Percentiles rank a stretch among this genome's conserved stretches.
Evolutionary conservation across 2,113 vertebrate species (phyloP).

Genomic region (Epinephelus lanceolatus): DNA sequence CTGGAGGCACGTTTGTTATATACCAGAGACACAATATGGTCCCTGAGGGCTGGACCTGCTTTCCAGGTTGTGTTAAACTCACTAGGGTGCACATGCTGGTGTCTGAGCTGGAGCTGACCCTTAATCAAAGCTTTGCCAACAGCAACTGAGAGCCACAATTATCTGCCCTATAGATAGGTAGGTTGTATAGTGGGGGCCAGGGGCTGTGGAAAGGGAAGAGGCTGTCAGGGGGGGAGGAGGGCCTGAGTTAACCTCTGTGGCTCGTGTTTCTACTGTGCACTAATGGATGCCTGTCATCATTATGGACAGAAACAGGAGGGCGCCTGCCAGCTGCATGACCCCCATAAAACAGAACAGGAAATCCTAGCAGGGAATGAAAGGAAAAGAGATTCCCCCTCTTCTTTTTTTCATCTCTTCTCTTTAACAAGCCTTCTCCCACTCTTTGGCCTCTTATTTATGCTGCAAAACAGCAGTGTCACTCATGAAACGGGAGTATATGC

Average conservation of each 20-base stretch:
- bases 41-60: slow-evolving; percentile 37
- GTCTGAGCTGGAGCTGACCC: slow-evolving; percentile 65
- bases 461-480: slow-evolving; percentile 53
- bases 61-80: slow-evolving; percentile 55
- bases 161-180: slow-evolving; percentile 75
- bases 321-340: slow-evolving; percentile 85
- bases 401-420: slow-evolving; percentile 28
- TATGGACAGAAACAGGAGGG: slow-evolving; percentile 84
- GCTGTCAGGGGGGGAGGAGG: slow-evolving; percentile 43
- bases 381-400: slow-evolving; percentile 61
- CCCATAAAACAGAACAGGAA: slow-evolving; percentile 85
- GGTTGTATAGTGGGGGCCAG: slow-evolving; percentile 40
- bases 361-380: slow-evolving; percentile 79
- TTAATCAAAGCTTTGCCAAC: slow-evolving; percentile 71
- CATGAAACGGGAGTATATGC: slow-evolving; percentile 12
- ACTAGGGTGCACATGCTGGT: slow-evolving; percentile 45
- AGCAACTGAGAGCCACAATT: slow-evolving; percentile 70
- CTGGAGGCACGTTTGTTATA: slow-evolving; percentile 39
- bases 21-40: slow-evolving; percentile 31
- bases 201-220: slow-evolving; percentile 74
- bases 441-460: slow-evolving; percentile 39
- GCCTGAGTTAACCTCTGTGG: slow-evolving; percentile 73
- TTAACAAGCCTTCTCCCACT: slow-evolving; percentile 40
- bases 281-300: slow-evolving; percentile 83
- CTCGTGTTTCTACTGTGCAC: slow-evolving; percentile 80